Evolutionary conservation across 2,888 invertebrate genomes (phyloP).

Genomic region (Prosapia bicincta): DNA sequence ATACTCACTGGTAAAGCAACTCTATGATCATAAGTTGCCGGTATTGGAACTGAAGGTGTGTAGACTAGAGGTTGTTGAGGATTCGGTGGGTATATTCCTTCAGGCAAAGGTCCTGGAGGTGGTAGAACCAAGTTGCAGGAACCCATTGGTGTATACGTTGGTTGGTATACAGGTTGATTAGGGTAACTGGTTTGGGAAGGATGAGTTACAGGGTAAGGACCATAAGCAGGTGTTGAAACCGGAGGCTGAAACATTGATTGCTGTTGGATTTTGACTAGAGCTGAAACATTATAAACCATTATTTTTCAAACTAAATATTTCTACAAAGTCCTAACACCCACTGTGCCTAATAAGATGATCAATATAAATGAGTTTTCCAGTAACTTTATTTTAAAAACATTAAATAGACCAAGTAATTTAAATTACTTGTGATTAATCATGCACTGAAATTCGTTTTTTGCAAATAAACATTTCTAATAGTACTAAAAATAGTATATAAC

Average conservation of each 20-base stretch:
- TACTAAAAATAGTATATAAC: too few relatives aligned
- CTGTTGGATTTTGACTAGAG: not conserved
- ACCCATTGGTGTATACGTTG: not conserved
- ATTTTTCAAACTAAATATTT: too few relatives aligned
- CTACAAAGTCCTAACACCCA: too few relatives aligned
- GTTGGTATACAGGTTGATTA: not conserved
- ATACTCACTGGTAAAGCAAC: not conserved
- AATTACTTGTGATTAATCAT: too few relatives aligned
- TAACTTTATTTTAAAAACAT: too few relatives aligned
- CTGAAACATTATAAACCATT: not conserved
- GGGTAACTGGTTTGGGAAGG: too few relatives aligned
- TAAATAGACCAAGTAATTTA: too few relatives aligned
- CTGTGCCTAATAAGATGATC: too few relatives aligned
- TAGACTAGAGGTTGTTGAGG: not conserved
- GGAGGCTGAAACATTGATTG: not conserved
- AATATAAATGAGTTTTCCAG: too few relatives aligned
- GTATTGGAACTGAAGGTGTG: not conserved
- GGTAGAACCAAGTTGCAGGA: not conserved
- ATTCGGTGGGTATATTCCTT: not conserved
- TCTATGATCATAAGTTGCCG: not conserved
- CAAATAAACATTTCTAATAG: too few relatives aligned
- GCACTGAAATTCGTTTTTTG: too few relatives aligned
- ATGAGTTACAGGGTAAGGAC: not conserved
- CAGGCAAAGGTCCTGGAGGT: not conserved
- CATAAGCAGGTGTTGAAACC: not conserved